A percentile compares a stretch with the other conserved stretches of the same genome.
Conservation (phyloP, 2,113 vertebrate genomes). For the Eulemur rufifrons region DNA sequence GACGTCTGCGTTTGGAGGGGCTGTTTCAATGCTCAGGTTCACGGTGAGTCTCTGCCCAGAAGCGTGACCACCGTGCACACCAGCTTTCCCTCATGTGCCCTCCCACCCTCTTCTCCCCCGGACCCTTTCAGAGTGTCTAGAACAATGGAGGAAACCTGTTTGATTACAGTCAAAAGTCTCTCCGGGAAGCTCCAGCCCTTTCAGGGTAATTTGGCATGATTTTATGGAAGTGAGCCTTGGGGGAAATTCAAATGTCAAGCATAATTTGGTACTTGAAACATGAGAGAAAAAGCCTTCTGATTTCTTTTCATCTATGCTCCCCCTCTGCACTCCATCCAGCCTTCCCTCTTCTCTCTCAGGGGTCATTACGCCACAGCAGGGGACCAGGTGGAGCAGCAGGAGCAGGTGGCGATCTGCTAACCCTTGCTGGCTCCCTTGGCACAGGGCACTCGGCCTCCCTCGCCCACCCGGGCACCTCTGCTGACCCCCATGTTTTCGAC, state of each 20-base stretch:
- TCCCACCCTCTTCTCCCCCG: neutral
- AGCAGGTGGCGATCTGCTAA: neutral
- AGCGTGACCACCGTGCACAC: accelerated
- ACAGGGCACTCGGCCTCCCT: neutral
- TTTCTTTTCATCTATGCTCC: conserved; percentile 80
- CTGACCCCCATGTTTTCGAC: neutral
- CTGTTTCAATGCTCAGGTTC: neutral
- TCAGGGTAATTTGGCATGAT: conserved; percentile 81
- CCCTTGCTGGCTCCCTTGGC: neutral
- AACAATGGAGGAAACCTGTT: conserved; percentile 57
- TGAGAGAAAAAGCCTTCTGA: conserved; percentile 78
- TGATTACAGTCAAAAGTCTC: conserved; percentile 70
- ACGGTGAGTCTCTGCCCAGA: neutral
- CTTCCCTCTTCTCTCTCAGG: conserved; percentile 63
- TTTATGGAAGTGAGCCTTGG: conserved; percentile 80
- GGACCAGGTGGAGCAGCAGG: neutral
- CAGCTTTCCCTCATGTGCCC: neutral
- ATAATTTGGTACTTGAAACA: conserved; percentile 85
- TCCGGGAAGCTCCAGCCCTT: conserved; percentile 76
- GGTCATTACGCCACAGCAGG: neutral
- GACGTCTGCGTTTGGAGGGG: neutral
- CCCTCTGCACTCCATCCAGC: conserved; percentile 59
- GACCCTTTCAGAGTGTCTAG: conserved; percentile 42
- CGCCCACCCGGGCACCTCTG: neutral
- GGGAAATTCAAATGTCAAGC: conserved; percentile 87